Evolutionary conservation across 2,113 vertebrate genomes (phyloP), one percentile per base, ranked within the genome.

Genomic region (Coracopsis vasa): DNA sequence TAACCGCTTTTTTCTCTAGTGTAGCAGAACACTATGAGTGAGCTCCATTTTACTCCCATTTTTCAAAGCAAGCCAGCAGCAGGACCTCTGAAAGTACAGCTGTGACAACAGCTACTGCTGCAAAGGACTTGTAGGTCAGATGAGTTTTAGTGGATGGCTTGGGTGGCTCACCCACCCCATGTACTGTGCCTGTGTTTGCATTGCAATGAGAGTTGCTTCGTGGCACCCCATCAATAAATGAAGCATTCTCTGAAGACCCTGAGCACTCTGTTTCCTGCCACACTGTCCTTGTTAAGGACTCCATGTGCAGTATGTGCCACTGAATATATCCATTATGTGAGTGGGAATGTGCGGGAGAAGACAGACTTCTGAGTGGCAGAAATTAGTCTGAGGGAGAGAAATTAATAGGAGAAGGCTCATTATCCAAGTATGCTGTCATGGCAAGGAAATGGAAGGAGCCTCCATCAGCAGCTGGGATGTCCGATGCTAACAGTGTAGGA

Each of bases 401-500:
- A 67, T 85, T 48, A 64, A 24, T 24, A 31, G 64, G 29, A 79
- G 73, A 37, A 44, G 44, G 65, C 29, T 71, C 0, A 0, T 91
- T 65, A 35, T 21, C 56, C 42, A 62, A 54, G 77, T 18, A 45
- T 6, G 9, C 31, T 3, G 1, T 60, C 16, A 18, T 13, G 29
- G 85, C 28, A 50, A 23, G 73, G 64, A 73, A 66, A 58, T 17
- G 44, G 75, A 44, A 88, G 45, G 33, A 73, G 21, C 18, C 37
- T 80, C 71, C 29, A 2, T 10, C 3, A 3, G 14, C 44, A 67
- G 0, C 2, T 5, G 17, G 71, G 27, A 11, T 78, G 67, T 74
- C 64, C 1, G 0, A 3, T 0, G 0, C 41, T 23, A 29, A 2
- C 17, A 15, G 53, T 4, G 27, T n/a, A 58, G 80, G 37, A 16